These are phyloP conservation scores for Rhincodon typus DNA, from an alignment of 2,797 vertebrate genomes.

Conservation along the genomic window DNA sequence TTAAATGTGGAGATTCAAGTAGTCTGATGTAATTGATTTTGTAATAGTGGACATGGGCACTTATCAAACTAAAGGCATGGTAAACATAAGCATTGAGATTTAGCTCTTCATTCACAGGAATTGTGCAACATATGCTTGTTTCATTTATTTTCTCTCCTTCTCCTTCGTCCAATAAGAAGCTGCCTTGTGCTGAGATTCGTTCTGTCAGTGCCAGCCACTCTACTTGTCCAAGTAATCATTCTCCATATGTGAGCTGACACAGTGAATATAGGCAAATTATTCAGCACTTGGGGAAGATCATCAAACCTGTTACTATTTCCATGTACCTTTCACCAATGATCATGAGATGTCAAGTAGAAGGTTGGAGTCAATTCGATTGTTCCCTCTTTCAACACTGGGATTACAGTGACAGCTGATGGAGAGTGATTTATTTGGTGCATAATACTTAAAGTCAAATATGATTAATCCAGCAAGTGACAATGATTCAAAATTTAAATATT, in stretches of 20 bases:
- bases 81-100: neutral
- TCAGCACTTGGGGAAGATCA: neutral
- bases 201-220: neutral
- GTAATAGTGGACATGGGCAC: neutral
- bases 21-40: neutral
- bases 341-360: neutral
- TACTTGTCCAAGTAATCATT: neutral
- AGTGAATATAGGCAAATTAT: neutral
- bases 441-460: neutral
- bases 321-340: neutral
- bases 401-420: neutral
- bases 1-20: neutral
- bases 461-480: neutral
- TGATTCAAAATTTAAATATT: conserved; percentile 23
- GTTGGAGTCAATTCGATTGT: neutral
- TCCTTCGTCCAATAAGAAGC: neutral
- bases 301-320: neutral
- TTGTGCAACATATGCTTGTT: neutral
- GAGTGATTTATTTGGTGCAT: neutral
- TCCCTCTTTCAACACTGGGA: neutral
- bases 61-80: neutral
- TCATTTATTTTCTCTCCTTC: conserved; percentile 14
- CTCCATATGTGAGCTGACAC: neutral
- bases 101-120: neutral
- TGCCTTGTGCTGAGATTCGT: neutral